Percentiles rank a stretch among this genome's conserved stretches.
Conservation (phyloP, 2,113 vertebrate genomes). For the Capreolus pygargus region DNA sequence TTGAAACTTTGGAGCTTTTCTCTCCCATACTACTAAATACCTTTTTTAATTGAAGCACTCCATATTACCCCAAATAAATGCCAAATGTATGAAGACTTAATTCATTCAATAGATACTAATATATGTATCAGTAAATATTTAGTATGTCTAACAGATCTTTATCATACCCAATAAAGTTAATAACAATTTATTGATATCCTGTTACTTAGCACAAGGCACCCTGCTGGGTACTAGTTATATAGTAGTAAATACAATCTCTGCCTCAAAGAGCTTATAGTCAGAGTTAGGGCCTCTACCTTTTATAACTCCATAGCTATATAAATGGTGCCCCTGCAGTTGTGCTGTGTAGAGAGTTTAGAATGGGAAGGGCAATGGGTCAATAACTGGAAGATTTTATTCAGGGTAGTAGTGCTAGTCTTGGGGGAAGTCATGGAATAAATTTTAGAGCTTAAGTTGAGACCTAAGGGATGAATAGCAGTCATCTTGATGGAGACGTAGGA, state of each 20-base stretch:
- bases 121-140: background rate
- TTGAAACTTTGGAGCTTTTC: conserved; percentile 5
- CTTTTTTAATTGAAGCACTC: background rate
- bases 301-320: background rate
- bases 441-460: background rate
- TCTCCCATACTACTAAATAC: background rate
- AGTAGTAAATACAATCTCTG: background rate
- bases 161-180: background rate
- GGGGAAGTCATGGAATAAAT: background rate
- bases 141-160: background rate
- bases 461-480: background rate
- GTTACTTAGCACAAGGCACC: background rate
- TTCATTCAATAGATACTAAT: background rate
- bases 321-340: background rate
- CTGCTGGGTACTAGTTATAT: background rate
- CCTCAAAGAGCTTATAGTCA: background rate
- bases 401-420: background rate
- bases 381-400: background rate
- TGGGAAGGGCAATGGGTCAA: background rate
- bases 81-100: background rate
- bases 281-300: background rate
- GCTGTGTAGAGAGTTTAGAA: background rate
- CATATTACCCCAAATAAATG: background rate
- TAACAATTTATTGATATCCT: background rate
- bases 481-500: background rate